Evolutionary conservation across 1,140 invertebrate species (phyloP).

Genomic region (Hirudo medicinalis): DNA sequence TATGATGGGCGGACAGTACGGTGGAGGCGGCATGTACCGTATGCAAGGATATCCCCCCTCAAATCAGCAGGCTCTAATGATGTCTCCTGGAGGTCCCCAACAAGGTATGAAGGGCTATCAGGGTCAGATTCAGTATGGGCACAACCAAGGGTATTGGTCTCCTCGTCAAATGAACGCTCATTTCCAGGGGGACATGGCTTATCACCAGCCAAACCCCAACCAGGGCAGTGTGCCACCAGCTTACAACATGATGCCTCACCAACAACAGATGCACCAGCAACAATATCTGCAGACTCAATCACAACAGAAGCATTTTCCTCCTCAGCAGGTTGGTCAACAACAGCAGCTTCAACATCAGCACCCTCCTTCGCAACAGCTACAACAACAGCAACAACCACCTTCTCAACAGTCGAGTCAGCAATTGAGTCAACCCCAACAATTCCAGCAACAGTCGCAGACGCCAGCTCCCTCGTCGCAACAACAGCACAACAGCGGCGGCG

Average conservation of each 20-base stretch:
- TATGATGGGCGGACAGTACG: too few relatives aligned
- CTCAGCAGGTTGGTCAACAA: slow-evolving; percentile 21
- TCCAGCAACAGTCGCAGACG: slow-evolving; percentile 14
- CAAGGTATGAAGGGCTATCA: not conserved
- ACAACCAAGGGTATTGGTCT: not conserved
- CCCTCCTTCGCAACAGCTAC: not conserved
- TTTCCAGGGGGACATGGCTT: not conserved
- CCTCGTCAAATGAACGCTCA: not conserved
- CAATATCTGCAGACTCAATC: slow-evolving; percentile 21
- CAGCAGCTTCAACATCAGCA: slow-evolving; percentile 6
- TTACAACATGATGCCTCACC: slow-evolving; percentile 9
- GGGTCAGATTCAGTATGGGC: not conserved
- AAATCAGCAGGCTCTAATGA: not conserved
- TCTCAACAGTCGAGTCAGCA: not conserved
- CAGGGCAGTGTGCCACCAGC: not conserved
- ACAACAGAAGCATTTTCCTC: slow-evolving; percentile 24
- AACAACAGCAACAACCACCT: not conserved
- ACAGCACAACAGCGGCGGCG: not conserved
- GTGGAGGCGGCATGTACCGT: not conserved
- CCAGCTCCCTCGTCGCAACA: not conserved
- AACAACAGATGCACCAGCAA: slow-evolving; percentile 15
- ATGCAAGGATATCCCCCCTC: not conserved
- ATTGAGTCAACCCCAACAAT: not conserved
- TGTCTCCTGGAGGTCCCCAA: slow-evolving; percentile 3
- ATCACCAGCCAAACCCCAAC: not conserved